Evolutionary conservation across 2,888 invertebrate genomes (phyloP), one percentile per base, ranked within the genome.

Genomic region (Ormyrus rosae): DNA sequence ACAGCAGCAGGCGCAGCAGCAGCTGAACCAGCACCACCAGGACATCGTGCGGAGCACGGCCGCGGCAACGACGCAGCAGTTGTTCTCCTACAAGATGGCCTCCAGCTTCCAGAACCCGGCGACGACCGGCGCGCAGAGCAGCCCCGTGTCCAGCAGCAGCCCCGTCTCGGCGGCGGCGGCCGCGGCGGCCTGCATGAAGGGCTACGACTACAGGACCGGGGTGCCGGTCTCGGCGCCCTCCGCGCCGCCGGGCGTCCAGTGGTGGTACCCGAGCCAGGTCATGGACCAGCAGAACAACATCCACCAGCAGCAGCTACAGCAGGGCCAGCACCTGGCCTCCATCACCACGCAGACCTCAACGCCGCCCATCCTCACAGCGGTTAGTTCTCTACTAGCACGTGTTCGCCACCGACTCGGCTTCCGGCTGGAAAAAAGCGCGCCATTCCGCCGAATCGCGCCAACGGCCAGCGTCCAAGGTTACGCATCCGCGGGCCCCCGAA

Each of bases 21-120:
- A 89, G 81, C 89, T 89, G 81, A 87, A 86, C 81, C 86, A 89
- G 73, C 90, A 89, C 86, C 92, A 92, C 86, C 91, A 91, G 85
- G 91, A 92, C 74, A 92, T 92, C 82, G 93, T 92, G 83, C 92
- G 93, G 87, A 93, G 93, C 87, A 92, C 93, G 85, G 92, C 93
- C 68, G 92, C 93, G 83, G 92, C 92, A 83, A 92, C 92, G 83
- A 93, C 93, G 85, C 96, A 96, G 89, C 96, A 96, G 91, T 92
- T 96, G 86, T 96, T 96, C 91, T 94, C 95, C 83, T 96, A 96
- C 91, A 96, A 96, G 93, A 96, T 96, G 96, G 95, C 96, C 88
- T 95, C 95, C 91, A 95, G 95, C 91, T 96, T 96, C 93, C 94
- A 95, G 87, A 94, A 94, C 91, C 93, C 94, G 87, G 92, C 93